These are phyloP conservation scores for Epinotia demarniana DNA, from an alignment of 2,888 invertebrate genomes.

Conservation along the genomic window DNA sequence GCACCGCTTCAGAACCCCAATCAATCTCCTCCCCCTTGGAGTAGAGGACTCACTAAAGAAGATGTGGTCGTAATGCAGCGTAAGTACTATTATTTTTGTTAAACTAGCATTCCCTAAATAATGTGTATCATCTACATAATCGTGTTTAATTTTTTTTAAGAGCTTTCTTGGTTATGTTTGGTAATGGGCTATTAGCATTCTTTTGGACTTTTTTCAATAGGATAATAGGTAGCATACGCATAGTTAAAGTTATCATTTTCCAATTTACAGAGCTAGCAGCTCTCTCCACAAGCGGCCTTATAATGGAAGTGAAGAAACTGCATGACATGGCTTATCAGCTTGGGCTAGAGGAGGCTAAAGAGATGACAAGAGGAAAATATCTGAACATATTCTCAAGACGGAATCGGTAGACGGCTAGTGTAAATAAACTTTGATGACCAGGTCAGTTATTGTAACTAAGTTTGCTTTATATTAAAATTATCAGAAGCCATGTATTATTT, in stretches of 20 bases:
- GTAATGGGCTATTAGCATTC: background rate
- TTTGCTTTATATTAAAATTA: background rate
- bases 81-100: constrained; percentile 77
- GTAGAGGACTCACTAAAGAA: constrained; percentile 87
- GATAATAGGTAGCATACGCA: background rate
- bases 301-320: constrained; percentile 96
- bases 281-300: constrained; percentile 91
- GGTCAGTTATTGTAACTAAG: background rate
- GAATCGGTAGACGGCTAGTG: constrained; percentile 58
- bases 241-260: background rate
- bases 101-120: background rate
- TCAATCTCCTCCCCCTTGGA: constrained; percentile 87
- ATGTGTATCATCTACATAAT: background rate
- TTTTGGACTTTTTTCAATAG: background rate
- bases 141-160: background rate
- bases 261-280: constrained; percentile 87
- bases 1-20: constrained; percentile 86
- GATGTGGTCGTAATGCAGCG: constrained; percentile 91
- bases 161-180: constrained; percentile 28
- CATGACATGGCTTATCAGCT: constrained; percentile 97
- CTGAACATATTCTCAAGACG: constrained; percentile 90
- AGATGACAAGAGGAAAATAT: constrained; percentile 98
- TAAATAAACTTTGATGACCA: background rate
- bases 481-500: background rate
- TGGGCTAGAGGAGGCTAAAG: constrained; percentile 97